A percentile compares a stretch with the other conserved stretches of the same genome.
Conservation (phyloP, 2,113 vertebrate species). For the Xiphophorus maculatus region DNA sequence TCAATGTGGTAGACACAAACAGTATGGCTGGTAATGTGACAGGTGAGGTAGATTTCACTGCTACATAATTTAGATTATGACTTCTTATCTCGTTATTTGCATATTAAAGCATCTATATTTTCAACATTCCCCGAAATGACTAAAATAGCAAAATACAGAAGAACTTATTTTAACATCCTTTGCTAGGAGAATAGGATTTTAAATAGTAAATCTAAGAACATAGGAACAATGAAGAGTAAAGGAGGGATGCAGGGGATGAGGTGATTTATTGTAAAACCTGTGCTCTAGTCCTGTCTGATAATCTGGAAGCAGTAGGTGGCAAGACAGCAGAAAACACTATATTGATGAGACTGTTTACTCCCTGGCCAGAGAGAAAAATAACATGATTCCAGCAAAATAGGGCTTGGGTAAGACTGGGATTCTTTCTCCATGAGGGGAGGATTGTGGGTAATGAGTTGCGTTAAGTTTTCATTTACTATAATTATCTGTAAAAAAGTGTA, state of each 20-base stretch:
- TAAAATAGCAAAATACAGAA: neutral
- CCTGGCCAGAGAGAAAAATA: slow-evolving; percentile 25
- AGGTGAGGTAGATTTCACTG: neutral
- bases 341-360: slow-evolving; percentile 69
- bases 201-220: slow-evolving; percentile 14
- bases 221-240: slow-evolving; percentile 29
- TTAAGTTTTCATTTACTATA: slow-evolving; percentile 18
- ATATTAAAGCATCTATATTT: too few species aligned
- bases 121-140: too few species aligned
- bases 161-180: neutral
- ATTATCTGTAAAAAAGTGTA: slow-evolving; percentile 14
- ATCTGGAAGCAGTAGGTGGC: slow-evolving; percentile 59
- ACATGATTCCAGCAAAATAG: slow-evolving; percentile 40
- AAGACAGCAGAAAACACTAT: slow-evolving; percentile 61
- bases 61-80: neutral
- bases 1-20: slow-evolving; percentile 2
- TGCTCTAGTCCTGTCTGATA: slow-evolving; percentile 58
- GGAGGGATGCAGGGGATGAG: slow-evolving; percentile 39
- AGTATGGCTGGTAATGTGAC: neutral
- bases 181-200: neutral
- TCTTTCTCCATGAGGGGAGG: slow-evolving; percentile 10
- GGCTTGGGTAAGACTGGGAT: slow-evolving; percentile 17
- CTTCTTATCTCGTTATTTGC: neutral
- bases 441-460: slow-evolving; percentile 5
- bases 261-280: slow-evolving; percentile 56